Evolutionary conservation across 2,888 invertebrate genomes (phyloP).

Genomic region (Polia nebulosa): DNA sequence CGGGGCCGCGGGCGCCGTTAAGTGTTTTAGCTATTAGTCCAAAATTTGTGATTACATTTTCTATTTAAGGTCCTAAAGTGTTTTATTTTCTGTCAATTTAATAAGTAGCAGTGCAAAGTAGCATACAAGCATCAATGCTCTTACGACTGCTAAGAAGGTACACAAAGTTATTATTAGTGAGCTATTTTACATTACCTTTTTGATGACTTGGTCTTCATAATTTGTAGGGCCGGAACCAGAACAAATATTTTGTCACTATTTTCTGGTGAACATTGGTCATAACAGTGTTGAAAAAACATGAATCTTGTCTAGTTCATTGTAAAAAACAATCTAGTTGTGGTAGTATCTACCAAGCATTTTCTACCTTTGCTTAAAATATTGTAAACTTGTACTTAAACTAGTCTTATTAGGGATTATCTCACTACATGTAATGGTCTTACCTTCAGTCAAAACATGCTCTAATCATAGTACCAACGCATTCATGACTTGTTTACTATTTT

Average conservation of each 20-base stretch:
- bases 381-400: not conserved
- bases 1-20: conserved; percentile 88
- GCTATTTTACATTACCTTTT: not conserved
- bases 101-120: too few species aligned
- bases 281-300: not conserved
- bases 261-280: too few species aligned
- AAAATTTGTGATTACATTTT: conserved; percentile 74
- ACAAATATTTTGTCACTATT: not conserved
- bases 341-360: not conserved
- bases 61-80: conserved; percentile 66
- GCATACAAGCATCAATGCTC: not conserved
- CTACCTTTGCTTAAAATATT: not conserved
- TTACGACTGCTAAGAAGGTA: not conserved
- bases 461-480: too few species aligned
- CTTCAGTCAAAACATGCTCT: too few species aligned
- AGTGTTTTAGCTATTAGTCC: conserved; percentile 69
- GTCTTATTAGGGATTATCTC: too few species aligned
- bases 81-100: conserved; percentile 64
- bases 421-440: too few species aligned
- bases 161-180: not conserved
- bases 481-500: too few species aligned
- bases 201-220: not conserved
- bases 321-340: not conserved
- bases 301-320: not conserved
- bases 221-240: not conserved